Percentiles rank a stretch among this genome's conserved stretches.
phyloP scores from a whole-genome alignment of 2,888 invertebrate species.

The Mantis religiosa region DNA sequence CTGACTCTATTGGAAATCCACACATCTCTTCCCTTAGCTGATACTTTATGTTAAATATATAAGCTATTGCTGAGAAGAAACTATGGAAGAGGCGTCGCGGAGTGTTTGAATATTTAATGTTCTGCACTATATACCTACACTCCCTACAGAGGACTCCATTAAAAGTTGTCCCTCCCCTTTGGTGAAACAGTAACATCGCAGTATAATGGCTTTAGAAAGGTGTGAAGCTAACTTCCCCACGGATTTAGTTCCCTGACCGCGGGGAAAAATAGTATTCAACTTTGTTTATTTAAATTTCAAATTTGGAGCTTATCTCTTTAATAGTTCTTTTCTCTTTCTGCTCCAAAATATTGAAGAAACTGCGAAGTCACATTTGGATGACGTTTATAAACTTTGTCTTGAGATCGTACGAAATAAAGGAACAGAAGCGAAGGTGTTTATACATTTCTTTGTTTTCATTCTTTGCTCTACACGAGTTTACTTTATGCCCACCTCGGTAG shows the following conservation, averaged over 20 bases:
- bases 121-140: neutral
- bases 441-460: too few relatives aligned
- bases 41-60: neutral
- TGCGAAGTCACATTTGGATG: too few relatives aligned
- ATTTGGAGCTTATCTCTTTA: too few relatives aligned
- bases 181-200: neutral
- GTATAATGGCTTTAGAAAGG: slow-evolving; percentile 6
- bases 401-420: too few relatives aligned
- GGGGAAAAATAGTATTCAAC: too few relatives aligned
- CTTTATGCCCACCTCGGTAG: too few relatives aligned
- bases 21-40: neutral
- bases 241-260: neutral
- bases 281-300: too few relatives aligned
- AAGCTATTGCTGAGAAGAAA: neutral
- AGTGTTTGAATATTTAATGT: neutral
- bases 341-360: too few relatives aligned
- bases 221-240: neutral
- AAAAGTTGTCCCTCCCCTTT: neutral
- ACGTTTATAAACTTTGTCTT: too few relatives aligned
- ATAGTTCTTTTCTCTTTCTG: too few relatives aligned
- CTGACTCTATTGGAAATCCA: neutral
- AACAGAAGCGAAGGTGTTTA: too few relatives aligned
- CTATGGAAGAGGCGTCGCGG: neutral
- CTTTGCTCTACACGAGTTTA: too few relatives aligned
- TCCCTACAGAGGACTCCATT: slow-evolving; percentile 2